A percentile compares a stretch with the other conserved stretches of the same genome.
These are phyloP conservation scores for Apis dorsata DNA, from an alignment of 1,140 invertebrate genomes.

Conservation along the genomic window DNA sequence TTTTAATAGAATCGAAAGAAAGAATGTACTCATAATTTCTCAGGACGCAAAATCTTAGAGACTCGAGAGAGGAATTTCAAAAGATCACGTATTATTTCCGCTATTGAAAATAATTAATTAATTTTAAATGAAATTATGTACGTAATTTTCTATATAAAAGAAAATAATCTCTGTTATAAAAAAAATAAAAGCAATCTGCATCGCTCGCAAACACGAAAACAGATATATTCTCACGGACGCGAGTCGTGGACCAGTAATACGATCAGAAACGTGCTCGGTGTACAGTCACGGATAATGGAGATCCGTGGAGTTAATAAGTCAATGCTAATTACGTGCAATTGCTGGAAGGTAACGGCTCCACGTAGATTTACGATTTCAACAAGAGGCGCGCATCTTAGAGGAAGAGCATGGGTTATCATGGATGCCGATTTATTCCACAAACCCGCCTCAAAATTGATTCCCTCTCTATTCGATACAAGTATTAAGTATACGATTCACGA, in stretches of 20 bases:
- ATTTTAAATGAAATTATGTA: too few species aligned
- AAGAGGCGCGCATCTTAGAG: constrained; percentile 8
- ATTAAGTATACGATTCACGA: constrained; percentile 46
- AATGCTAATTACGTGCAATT: constrained; percentile 43
- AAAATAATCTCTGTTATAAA: too few species aligned
- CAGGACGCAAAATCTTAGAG: too few species aligned
- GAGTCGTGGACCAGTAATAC: neutral
- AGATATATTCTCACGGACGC: neutral
- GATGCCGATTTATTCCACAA: neutral
- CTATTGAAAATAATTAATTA: too few species aligned
- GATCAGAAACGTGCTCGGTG: neutral
- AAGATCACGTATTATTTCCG: too few species aligned
- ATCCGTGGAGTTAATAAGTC: constrained; percentile 44
- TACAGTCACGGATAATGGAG: constrained; percentile 8
- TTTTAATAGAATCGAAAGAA: too few species aligned
- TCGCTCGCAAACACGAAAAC: neutral
- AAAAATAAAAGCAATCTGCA: too few species aligned
- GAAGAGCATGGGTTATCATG: constrained; percentile 6
- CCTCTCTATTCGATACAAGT: neutral
- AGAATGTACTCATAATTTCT: too few species aligned
- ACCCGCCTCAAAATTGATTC: constrained; percentile 11
- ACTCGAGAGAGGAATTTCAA: too few species aligned
- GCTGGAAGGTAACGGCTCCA: constrained; percentile 22
- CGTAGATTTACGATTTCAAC: constrained; percentile 41
- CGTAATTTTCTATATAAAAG: too few species aligned